A percentile compares a stretch with the other conserved stretches of the same genome.
These are phyloP conservation scores for Bicyclus anynana DNA, from an alignment of 1,140 invertebrate genomes.

Conservation along the genomic window DNA sequence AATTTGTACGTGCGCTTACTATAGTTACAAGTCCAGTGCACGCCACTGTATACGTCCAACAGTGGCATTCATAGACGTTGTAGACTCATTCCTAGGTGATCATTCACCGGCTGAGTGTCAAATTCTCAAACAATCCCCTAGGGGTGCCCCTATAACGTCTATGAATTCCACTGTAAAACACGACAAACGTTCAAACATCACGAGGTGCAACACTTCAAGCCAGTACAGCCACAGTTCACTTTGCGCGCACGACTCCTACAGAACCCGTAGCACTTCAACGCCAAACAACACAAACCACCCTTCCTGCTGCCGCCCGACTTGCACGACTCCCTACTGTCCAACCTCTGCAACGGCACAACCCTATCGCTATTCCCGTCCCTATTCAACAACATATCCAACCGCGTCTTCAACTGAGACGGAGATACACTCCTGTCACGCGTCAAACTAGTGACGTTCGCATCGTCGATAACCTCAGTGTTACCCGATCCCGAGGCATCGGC, in stretches of 20 bases:
- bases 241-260: constrained; percentile 52
- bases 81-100: too few species aligned
- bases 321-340: constrained; percentile 61
- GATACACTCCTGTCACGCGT: constrained; percentile 76
- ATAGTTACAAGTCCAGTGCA: too few species aligned
- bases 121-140: too few species aligned
- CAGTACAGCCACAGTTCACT: constrained; percentile 51
- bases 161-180: too few species aligned
- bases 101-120: too few species aligned
- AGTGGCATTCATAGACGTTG: too few species aligned
- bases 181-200: constrained; percentile 32
- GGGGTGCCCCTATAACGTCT: too few species aligned
- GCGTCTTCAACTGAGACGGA: constrained; percentile 75
- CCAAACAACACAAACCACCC: constrained; percentile 58
- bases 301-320: constrained; percentile 52
- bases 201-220: constrained; percentile 56
- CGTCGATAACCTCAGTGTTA: constrained; percentile 38
- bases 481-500: constrained; percentile 64
- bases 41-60: too few species aligned
- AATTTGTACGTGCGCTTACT: too few species aligned
- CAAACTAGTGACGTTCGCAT: constrained; percentile 33
- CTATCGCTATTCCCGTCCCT: constrained; percentile 33
- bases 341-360: constrained; percentile 41
- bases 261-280: constrained; percentile 62
- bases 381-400: constrained; percentile 53